Evolutionary conservation across 2,113 vertebrate genomes (phyloP).

Genomic region (Trachemys scripta): DNA sequence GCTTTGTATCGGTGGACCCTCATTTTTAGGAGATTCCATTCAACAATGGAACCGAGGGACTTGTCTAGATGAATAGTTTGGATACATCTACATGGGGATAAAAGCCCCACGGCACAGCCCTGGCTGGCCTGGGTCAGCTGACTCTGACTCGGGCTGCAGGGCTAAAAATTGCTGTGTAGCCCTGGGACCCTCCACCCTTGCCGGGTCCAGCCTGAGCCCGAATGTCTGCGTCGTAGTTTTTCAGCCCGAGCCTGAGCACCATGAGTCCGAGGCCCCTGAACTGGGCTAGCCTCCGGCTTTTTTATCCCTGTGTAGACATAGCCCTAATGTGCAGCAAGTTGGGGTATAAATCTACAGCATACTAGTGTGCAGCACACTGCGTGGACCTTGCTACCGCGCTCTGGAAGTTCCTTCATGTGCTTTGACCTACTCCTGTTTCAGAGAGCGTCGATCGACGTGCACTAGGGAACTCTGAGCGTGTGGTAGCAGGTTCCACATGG

Average conservation of each 20-base stretch:
- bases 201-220: too few relatives aligned
- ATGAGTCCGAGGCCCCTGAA: background rate
- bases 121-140: background rate
- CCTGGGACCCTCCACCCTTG: background rate
- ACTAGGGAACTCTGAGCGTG: background rate
- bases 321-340: background rate
- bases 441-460: background rate
- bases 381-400: background rate
- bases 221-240: background rate
- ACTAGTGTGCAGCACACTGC: background rate
- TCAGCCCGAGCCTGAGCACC: background rate
- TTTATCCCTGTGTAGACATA: background rate
- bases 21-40: fast-evolving
- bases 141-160: background rate
- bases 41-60: background rate
- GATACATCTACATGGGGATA: too few relatives aligned
- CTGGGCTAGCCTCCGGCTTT: background rate
- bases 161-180: background rate
- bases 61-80: background rate
- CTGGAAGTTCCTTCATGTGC: background rate
- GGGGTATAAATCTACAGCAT: background rate
- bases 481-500: background rate
- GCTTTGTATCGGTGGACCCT: fast-evolving
- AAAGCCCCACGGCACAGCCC: background rate
- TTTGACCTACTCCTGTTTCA: background rate